Evolutionary conservation across 1,140 invertebrate species (phyloP), one percentile per base, ranked within the genome.

Genomic region (Saxidomus purpurata): DNA sequence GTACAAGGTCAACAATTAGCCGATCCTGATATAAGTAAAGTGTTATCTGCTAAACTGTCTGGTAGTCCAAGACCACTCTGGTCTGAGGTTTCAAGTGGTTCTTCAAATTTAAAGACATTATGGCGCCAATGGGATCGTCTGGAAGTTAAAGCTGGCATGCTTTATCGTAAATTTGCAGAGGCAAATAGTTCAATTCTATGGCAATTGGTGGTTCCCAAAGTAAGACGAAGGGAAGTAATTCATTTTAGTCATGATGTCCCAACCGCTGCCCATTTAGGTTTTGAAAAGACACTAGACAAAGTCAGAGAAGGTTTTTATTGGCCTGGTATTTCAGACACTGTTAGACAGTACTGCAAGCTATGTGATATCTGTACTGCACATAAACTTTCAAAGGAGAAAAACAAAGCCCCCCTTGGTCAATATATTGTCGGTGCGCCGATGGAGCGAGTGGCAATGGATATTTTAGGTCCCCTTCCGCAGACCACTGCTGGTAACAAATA

Each of bases 181-280:
- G 79, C 55, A 17, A 63, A 82, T 25, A 28, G 59, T n/a, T 17
- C n/a, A 34, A 13, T 17, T 1, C 9, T 38, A 47, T 77, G 40
- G 8, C 87, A 71, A 76, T 17, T 90, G 25, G 38, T 85, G 11
- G 38, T 74, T 11, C 90, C 74, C 22, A 40, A 67, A 22, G 49
- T n/a, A 8, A 31, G 63, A 36, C 34, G 55, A 76, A 0, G 63
- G 1, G 69, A 88, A 4, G 83, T 91, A 4, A 67, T 91, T 9
- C 49, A 83, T n/a, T 52, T 89, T 38, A 49, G 55, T 38, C 90
- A 91, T 79, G 71, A 77, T 36, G 40, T 47, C 9, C 49, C 80
- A 34, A 34, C 82, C 34, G 34, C 6, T 36, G 34, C 25, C 4
- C 63, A 69, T n/a, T n/a, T n/a, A n/a, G n/a, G n/a, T n/a, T n/a